phyloP scores from a whole-genome alignment of 2,797 vertebrate species.

The Characodon lateralis region DNA sequence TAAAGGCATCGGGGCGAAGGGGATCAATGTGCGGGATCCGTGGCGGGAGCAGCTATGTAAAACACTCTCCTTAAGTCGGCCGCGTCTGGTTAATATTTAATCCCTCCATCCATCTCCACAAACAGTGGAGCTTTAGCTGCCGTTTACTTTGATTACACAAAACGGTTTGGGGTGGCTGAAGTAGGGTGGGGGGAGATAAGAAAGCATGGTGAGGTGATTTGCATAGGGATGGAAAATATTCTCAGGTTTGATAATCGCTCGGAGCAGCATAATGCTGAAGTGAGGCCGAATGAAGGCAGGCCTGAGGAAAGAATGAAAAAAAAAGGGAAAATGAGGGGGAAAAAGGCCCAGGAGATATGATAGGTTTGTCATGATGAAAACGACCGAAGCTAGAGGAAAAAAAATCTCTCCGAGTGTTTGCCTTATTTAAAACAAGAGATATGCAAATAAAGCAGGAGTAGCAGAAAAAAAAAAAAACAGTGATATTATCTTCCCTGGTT shows the following conservation, averaged over 20 bases:
- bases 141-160: constrained; percentile 81
- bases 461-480: constrained; percentile 65
- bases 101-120: constrained; percentile 80
- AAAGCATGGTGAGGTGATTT: constrained; percentile 74
- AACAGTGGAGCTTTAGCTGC: constrained; percentile 73
- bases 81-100: constrained; percentile 82
- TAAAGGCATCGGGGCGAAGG: constrained; percentile 59
- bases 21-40: constrained; percentile 71
- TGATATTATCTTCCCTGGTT: constrained; percentile 71
- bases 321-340: constrained; percentile 11
- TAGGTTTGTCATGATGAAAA: constrained; percentile 39
- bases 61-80: constrained; percentile 81
- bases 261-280: constrained; percentile 60
- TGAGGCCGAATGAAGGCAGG: constrained; percentile 59
- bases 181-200: constrained; percentile 60
- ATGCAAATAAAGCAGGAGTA: constrained; percentile 72
- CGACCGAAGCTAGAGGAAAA: constrained; percentile 47
- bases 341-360: constrained; percentile 25
- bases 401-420: constrained; percentile 64
- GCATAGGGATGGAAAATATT: constrained; percentile 77
- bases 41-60: constrained; percentile 75
- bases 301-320: constrained; percentile 51
- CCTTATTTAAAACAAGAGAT: constrained; percentile 76
- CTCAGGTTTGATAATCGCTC: constrained; percentile 77
- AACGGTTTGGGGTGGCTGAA: constrained; percentile 63